Evolutionary conservation across 2,888 invertebrate species (phyloP).

Genomic region (Hemithea aestivaria): DNA sequence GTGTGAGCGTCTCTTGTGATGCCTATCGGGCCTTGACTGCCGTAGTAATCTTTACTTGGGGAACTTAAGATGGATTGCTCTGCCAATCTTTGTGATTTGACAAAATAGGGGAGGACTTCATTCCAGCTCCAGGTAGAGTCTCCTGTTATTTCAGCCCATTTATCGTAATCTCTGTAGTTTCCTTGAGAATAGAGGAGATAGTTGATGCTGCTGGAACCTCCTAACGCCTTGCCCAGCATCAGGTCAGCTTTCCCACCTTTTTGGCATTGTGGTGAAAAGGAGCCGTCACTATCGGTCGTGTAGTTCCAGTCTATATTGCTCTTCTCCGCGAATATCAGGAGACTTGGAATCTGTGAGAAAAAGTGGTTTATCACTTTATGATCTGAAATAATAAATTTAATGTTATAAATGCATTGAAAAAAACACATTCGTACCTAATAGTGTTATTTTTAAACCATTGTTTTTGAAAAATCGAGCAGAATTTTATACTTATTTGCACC

Average conservation of each 20-base stretch:
- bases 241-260: conserved; percentile 24
- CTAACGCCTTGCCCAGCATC: conserved; percentile 29
- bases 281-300: conserved; percentile 19
- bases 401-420: not conserved
- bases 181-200: conserved; percentile 26
- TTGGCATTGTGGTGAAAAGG: conserved; percentile 13
- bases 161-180: conserved; percentile 33
- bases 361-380: not conserved
- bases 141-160: conserved; percentile 33
- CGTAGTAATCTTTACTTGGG: conserved; percentile 26
- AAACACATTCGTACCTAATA: not conserved
- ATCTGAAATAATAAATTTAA: not conserved
- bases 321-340: conserved; percentile 27
- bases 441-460: too few species aligned
- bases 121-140: conserved; percentile 40
- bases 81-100: conserved; percentile 38
- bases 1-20: conserved; percentile 31
- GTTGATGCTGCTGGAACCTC: conserved; percentile 27
- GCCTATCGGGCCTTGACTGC: conserved; percentile 30
- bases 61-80: conserved; percentile 23
- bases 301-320: conserved; percentile 28
- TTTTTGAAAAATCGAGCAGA: too few species aligned
- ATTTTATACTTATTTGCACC: too few species aligned
- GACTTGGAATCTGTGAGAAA: conserved; percentile 26
- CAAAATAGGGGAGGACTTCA: conserved; percentile 39